Conservation (phyloP, 2,888 invertebrate species). For the Gari tellinella region DNA sequence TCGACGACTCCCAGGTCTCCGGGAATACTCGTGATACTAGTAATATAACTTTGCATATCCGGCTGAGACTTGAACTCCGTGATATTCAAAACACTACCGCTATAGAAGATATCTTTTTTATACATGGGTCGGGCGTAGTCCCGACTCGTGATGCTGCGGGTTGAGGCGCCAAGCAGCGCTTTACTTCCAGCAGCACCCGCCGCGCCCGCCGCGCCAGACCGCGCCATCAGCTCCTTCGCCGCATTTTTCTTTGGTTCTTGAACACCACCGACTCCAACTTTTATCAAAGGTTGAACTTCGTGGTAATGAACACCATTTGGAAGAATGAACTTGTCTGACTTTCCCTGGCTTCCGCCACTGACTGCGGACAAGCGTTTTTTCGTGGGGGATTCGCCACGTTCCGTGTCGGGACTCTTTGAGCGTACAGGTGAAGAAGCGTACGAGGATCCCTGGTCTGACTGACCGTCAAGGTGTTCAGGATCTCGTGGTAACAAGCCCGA, state of each 20-base stretch:
- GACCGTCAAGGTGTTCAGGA: slow-evolving; percentile 17
- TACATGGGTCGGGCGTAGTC: slow-evolving; percentile 90
- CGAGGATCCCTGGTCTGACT: slow-evolving; percentile 30
- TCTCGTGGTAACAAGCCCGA: slow-evolving; percentile 18
- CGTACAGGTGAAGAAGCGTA: slow-evolving; percentile 39
- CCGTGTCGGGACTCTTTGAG: slow-evolving; percentile 44
- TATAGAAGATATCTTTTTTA: slow-evolving; percentile 98
- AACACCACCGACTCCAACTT: slow-evolving; percentile 59
- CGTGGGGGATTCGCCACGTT: slow-evolving; percentile 28
- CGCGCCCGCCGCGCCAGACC: slow-evolving; percentile 30
- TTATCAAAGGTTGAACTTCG: slow-evolving; percentile 64
- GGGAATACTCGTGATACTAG: slow-evolving; percentile 95
- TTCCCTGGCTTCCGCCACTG: slow-evolving; percentile 31
- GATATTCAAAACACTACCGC: slow-evolving; percentile 96
- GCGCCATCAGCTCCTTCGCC: slow-evolving; percentile 50
- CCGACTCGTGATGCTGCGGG: slow-evolving; percentile 46
- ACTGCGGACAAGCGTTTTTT: slow-evolving; percentile 35
- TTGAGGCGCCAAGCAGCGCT: slow-evolving; percentile 41
- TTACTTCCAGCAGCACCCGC: slow-evolving; percentile 38
- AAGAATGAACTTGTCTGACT: slow-evolving; percentile 22
- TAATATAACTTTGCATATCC: slow-evolving; percentile 94
- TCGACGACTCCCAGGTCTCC: slow-evolving; percentile 70
- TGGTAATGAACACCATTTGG: slow-evolving; percentile 59
- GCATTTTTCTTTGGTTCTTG: slow-evolving; percentile 29
- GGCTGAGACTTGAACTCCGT: slow-evolving; percentile 94